Evolutionary conservation across 2,113 vertebrate genomes (phyloP).

Genomic region (Podarcis raffonei): DNA sequence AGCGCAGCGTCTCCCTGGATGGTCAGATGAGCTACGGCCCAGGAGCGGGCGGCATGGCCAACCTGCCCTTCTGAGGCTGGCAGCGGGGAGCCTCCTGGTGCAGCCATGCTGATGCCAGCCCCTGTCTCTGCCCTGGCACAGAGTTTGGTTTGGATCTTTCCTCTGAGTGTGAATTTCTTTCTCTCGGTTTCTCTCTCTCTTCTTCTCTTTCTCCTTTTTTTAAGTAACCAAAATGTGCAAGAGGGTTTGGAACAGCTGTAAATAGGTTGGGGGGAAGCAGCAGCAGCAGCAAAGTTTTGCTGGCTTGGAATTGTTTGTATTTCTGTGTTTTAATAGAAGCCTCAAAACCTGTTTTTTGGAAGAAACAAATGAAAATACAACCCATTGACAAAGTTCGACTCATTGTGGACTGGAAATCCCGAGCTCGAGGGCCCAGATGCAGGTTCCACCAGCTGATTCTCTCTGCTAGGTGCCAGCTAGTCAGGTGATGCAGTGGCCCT

Average conservation of each 20-base stretch:
- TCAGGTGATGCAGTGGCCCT: neutral
- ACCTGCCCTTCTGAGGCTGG: conserved; percentile 86
- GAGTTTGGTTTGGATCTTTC: conserved; percentile 74
- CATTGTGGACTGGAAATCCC: neutral
- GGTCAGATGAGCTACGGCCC: conserved; percentile 91
- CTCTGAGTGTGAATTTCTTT: conserved; percentile 34
- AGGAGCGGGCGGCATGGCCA: conserved; percentile 85
- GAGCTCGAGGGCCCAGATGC: neutral
- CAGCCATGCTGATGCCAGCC: conserved; percentile 30
- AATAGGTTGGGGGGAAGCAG: conserved; percentile 80
- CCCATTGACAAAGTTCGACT: conserved; percentile 1
- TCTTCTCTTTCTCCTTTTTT: neutral
- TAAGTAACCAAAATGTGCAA: conserved; percentile 62
- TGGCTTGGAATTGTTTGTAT: conserved; percentile 93
- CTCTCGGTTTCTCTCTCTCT: neutral
- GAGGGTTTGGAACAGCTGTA: conserved; percentile 81
- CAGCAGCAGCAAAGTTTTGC: conserved; percentile 81
- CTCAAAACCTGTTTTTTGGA: conserved; percentile 75
- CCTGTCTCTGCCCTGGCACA: neutral
- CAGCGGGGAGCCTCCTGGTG: conserved; percentile 42
- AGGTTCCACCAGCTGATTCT: neutral
- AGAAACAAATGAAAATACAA: conserved; percentile 56
- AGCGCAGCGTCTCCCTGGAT: conserved; percentile 93
- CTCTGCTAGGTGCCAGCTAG: neutral
- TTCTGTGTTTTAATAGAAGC: conserved; percentile 96